Conservation (phyloP, 1,140 invertebrate genomes). For the Cyphomyrmex costatus region DNA sequence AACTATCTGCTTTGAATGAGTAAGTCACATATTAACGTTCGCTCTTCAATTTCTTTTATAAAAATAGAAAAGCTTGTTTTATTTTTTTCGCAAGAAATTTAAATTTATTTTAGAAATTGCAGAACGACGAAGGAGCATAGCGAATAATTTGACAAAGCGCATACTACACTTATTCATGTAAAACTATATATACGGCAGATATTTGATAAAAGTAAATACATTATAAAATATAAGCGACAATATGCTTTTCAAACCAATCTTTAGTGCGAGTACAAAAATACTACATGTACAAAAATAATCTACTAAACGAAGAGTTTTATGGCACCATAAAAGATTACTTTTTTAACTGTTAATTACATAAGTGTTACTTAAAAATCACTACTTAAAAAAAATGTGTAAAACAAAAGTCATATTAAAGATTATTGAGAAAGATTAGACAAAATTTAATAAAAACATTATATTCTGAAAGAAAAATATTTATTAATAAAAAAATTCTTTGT, state of each 20-base stretch:
- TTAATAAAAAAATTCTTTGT: neutral
- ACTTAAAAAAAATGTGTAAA: neutral
- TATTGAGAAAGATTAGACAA: neutral
- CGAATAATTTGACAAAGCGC: slow-evolving; percentile 35
- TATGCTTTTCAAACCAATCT: neutral
- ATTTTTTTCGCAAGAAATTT: neutral
- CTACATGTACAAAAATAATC: neutral
- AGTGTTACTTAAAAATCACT: neutral
- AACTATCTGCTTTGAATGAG: neutral
- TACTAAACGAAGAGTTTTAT: neutral
- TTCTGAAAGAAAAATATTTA: neutral
- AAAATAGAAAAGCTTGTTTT: slow-evolving; percentile 1
- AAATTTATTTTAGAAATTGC: slow-evolving; percentile 51
- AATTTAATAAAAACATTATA: neutral
- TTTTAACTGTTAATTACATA: neutral
- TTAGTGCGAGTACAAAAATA: too few species aligned
- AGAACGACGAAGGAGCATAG: slow-evolving; percentile 63
- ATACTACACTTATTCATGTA: slow-evolving; percentile 15
- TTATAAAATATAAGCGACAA: neutral
- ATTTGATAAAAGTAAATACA: slow-evolving; percentile 4
- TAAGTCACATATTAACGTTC: slow-evolving; percentile 9
- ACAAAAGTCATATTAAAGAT: neutral
- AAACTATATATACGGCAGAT: slow-evolving; percentile 7
- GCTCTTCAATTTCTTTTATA: neutral
- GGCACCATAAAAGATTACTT: neutral